Evolutionary conservation across 2,888 invertebrate species (phyloP), one percentile per base, ranked within the genome.

Genomic region (Argynnis bischoffii): DNA sequence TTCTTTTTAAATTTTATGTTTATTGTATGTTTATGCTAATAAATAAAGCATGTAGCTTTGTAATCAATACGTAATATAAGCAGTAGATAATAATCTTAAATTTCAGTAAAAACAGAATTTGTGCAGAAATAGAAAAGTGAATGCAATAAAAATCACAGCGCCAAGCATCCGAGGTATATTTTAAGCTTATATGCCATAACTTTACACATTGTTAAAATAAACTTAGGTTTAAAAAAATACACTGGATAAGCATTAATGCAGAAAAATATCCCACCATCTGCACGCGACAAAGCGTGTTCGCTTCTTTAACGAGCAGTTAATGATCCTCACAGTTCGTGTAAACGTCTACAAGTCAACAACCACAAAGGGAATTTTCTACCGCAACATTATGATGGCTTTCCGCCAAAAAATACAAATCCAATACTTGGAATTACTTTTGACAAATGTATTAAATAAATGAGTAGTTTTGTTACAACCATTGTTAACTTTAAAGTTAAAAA

Each of bases 301-400:
- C 47, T 72, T 68, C 57, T 67, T 53, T 71, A 72, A 72, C 66
- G 54, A 64, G 64, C 71, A 71, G 69, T 70, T 72, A 72, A 73
- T 70, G 68, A 68, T 65, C 69, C 69, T 73, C 68, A 70, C 68
- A 71, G 68, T 68, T 69, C 66, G 66, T 69, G 67, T 65, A 64
- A 69, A 66, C 63, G 66, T 61, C 63, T 59, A 59, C 53, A 67
- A 54, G 55, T 55, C 15, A 53, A 51, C 57, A 57, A 70, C 66
- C 70, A 72, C 70, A 64, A 64, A 69, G 67, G 55, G 55, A 66
- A 64, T 67, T 66, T 63, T 67, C 63, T 51, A 72, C 64, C 66
- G 66, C 67, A 72, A 64, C 53, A 59, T 59, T 66, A 66, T 53
- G 48, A 69, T 71, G 69, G 67, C 67, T 67, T 55, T n/a, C 55